Conservation (phyloP, 2,797 vertebrate genomes). For the Arremon brunneinucha region DNA sequence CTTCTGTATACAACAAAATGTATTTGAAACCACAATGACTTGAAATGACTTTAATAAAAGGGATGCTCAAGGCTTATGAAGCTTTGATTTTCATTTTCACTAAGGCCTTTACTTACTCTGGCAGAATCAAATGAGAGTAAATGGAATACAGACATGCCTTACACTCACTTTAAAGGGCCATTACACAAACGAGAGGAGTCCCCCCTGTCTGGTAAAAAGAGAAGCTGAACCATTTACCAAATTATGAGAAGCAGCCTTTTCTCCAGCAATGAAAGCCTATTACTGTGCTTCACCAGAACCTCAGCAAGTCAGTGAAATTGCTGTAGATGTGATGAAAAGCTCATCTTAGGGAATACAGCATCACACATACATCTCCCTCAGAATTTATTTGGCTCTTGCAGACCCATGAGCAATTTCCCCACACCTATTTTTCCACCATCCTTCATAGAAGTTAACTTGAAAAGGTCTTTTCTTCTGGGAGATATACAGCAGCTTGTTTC, state of each 20-base stretch:
- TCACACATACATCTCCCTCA: neutral
- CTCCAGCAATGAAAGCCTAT: neutral
- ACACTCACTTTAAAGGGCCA: neutral
- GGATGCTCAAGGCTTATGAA: neutral
- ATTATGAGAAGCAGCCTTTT: neutral
- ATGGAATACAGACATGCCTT: neutral
- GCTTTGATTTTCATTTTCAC: slow-evolving; percentile 38
- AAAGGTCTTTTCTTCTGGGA: neutral
- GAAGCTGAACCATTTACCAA: neutral
- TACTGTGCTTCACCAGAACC: neutral
- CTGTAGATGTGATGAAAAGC: neutral
- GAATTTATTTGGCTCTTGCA: neutral
- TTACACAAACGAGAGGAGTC: slow-evolving; percentile 10
- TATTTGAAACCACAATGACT: neutral
- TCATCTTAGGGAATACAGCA: neutral
- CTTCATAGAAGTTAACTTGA: neutral
- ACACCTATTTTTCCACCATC: neutral
- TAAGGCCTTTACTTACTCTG: neutral
- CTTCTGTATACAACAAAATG: neutral
- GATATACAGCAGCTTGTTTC: neutral
- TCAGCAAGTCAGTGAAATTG: neutral
- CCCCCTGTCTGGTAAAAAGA: neutral
- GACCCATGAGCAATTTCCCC: neutral
- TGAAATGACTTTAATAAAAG: slow-evolving; percentile 9
- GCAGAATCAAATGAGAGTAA: neutral